Percentiles rank a stretch among this genome's conserved stretches.
These are phyloP conservation scores for Trinectes maculatus DNA, from an alignment of 2,113 vertebrate species.

Conservation along the genomic window DNA sequence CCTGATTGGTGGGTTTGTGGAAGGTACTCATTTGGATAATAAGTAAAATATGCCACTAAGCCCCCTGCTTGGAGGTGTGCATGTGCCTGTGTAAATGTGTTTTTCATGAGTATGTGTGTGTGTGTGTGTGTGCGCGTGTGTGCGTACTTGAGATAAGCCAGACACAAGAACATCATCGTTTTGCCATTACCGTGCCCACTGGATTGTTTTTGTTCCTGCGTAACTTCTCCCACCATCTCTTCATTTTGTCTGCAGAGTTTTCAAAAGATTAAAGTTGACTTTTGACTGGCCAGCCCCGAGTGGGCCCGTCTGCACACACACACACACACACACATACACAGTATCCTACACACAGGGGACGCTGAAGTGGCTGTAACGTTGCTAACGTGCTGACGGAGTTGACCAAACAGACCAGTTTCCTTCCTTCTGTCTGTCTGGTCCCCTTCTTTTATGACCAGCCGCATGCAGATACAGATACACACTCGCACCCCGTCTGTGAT, in stretches of 20 bases:
- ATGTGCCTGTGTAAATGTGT: constrained; percentile 26
- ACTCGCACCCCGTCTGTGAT: neutral
- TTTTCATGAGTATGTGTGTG: constrained; percentile 5
- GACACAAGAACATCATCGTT: constrained; percentile 65
- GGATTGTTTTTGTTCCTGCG: constrained; percentile 39
- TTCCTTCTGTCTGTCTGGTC: constrained; percentile 43
- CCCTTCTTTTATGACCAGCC: constrained; percentile 29
- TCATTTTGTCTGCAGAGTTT: constrained; percentile 69
- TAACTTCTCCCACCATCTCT: constrained; percentile 59
- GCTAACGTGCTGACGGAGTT: constrained; percentile 68
- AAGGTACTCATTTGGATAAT: constrained; percentile 87
- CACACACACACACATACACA: constrained; percentile 30
- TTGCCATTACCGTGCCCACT: constrained; percentile 60
- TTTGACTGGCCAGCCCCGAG: constrained; percentile 53
- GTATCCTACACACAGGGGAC: constrained; percentile 47
- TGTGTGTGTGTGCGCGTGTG: constrained; percentile 35
- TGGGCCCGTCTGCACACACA: constrained; percentile 11
- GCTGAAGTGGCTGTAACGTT: constrained; percentile 74
- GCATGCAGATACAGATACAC: constrained; percentile 27
- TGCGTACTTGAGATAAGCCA: constrained; percentile 71
- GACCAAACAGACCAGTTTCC: constrained; percentile 69
- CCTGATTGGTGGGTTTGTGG: constrained; percentile 83
- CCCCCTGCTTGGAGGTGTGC: constrained; percentile 54
- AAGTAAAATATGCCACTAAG: constrained; percentile 82
- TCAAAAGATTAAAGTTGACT: constrained; percentile 72